Evolutionary conservation across 2,888 invertebrate species (phyloP), one percentile per base, ranked within the genome.

Genomic region (Autographa gamma): DNA sequence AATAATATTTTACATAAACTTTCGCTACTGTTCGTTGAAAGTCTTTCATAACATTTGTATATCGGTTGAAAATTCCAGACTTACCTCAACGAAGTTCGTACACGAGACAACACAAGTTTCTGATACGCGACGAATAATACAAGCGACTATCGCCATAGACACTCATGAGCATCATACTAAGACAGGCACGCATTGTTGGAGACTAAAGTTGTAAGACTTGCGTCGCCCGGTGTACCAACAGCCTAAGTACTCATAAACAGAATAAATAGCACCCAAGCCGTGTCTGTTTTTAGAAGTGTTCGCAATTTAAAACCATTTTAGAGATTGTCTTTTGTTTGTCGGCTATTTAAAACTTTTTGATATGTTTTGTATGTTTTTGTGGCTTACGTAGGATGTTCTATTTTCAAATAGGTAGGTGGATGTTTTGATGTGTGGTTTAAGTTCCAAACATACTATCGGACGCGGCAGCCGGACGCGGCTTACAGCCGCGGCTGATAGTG

Each of bases 191-290:
- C 8, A 11, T 38, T 11, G 11, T 11, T 38, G 11, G 38, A 38
- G 38, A 11, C 9, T 11, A 38, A 38, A 38, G 0, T 38, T 11
- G 38, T 38, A 11, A 38, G 11, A 38, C 38, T 38, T 38, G 38
- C 38, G 8, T 7, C 2, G 11, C 38, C 38, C 38, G 0, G 11
- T 38, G 38, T 38, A 38, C 38, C 2, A 9, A 38, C 38, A 11
- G 38, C 38, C 38, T 38, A 38, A 38, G 9, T 38, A 38, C 2
- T 31, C 19, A 54, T 64, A 79, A 66, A 66, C 25, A 43, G 60
- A 72, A 77, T 18, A 62, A 60, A 71, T 62, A 65, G 18, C 72
- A 71, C 71, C 9, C 9, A 41, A 77, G 41, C 38, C 34, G 48
- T 66, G n/a, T 43, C 31, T 73, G 52, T 54, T 66, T 63, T 60